phyloP scores from a whole-genome alignment of 2,888 invertebrate genomes.

The Hypolimnas misippus region DNA sequence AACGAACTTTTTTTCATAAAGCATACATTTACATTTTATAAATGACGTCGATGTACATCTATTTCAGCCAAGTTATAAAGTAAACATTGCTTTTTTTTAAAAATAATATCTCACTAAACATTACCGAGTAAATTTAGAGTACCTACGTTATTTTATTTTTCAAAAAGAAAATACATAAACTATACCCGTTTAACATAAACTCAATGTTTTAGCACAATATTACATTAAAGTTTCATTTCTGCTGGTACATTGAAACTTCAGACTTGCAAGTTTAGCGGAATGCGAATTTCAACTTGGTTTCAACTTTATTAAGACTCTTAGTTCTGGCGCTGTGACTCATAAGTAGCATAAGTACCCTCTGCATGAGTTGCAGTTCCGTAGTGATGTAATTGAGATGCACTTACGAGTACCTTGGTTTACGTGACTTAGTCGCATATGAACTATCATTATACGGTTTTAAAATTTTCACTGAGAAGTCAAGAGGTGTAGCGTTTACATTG shows the following conservation, averaged over 20 bases:
- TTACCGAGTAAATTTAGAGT: too few relatives aligned
- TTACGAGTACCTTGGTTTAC: slow-evolving; percentile 14
- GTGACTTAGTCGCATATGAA: neutral
- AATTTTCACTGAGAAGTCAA: too few relatives aligned
- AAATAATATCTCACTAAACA: too few relatives aligned
- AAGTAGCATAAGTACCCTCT: slow-evolving; percentile 17
- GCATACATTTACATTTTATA: too few relatives aligned
- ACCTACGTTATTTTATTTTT: too few relatives aligned
- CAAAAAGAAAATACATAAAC: too few relatives aligned
- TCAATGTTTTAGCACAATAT: slow-evolving; percentile 1
- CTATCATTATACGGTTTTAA: too few relatives aligned
- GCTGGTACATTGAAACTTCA: neutral
- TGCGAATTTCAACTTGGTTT: slow-evolving; percentile 15
- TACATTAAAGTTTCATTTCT: slow-evolving; percentile 4
- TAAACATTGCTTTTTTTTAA: too few relatives aligned
- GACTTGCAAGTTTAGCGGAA: slow-evolving; percentile 7
- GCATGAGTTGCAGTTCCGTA: slow-evolving; percentile 1
- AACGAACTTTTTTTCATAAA: too few relatives aligned
- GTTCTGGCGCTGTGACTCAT: slow-evolving; percentile 13
- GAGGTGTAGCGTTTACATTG: too few relatives aligned
- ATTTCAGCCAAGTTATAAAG: too few relatives aligned
- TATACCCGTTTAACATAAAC: neutral
- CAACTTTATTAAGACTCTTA: slow-evolving; percentile 20
- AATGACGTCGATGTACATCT: too few relatives aligned
- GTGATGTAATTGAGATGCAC: slow-evolving; percentile 14